These are phyloP conservation scores for Drosophila monieri DNA, from an alignment of 2,888 invertebrate genomes.

Conservation along the genomic window DNA sequence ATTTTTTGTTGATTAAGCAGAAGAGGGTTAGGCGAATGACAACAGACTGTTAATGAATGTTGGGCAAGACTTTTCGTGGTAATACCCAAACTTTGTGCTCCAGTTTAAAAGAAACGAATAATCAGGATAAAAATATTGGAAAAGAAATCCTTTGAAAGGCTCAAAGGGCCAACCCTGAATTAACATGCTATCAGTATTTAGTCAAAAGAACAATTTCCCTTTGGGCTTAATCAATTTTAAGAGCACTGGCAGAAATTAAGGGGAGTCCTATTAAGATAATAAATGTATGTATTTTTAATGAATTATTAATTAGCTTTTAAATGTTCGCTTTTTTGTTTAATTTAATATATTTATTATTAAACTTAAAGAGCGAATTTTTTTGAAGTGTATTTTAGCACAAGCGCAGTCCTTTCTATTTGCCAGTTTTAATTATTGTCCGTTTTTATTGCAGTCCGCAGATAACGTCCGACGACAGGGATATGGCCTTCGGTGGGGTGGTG, in stretches of 20 bases:
- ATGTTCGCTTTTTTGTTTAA: not conserved
- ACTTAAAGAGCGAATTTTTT: not conserved
- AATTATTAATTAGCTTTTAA: not conserved
- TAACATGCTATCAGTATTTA: conserved; percentile 35
- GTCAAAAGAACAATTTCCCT: conserved; percentile 32
- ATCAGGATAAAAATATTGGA: conserved; percentile 28
- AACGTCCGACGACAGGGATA: conserved; percentile 51
- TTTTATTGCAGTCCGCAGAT: conserved; percentile 72
- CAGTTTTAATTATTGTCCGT: conserved; percentile 75
- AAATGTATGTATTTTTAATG: too few relatives aligned
- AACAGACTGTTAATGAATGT: conserved; percentile 38
- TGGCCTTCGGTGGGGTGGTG: conserved; percentile 36
- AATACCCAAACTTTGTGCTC: conserved; percentile 20
- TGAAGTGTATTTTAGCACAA: not conserved
- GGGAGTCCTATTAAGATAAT: not conserved
- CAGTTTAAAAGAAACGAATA: conserved; percentile 12
- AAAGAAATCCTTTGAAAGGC: conserved; percentile 26
- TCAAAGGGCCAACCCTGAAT: conserved; percentile 22
- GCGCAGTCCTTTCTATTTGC: conserved; percentile 43
- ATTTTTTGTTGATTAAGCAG: conserved; percentile 50
- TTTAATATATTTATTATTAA: not conserved
- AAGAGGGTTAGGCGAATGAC: conserved; percentile 39
- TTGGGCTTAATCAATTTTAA: conserved; percentile 31
- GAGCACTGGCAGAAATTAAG: conserved; percentile 9
- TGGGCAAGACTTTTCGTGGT: conserved; percentile 22